phyloP scores from a whole-genome alignment of 2,888 invertebrate genomes.

The Drosophila imparisetae region DNA sequence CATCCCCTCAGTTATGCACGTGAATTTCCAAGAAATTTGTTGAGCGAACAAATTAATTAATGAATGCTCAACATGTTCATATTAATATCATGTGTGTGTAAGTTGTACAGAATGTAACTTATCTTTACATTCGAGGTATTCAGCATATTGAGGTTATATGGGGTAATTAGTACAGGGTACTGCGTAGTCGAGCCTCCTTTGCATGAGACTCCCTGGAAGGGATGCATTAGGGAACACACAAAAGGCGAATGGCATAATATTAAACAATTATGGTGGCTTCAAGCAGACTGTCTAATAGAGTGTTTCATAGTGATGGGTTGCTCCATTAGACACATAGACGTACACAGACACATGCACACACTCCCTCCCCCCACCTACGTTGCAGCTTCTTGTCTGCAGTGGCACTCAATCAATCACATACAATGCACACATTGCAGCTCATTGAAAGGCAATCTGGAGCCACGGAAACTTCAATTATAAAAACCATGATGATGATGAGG shows the following conservation, averaged over 20 bases:
- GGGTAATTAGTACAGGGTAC: background rate
- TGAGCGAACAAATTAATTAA: background rate
- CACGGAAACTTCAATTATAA: slow-evolving; percentile 23
- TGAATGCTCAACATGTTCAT: background rate
- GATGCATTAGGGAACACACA: background rate
- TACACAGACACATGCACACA: slow-evolving; percentile 6
- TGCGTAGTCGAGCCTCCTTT: background rate
- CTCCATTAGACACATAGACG: slow-evolving; percentile 29
- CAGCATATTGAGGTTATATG: background rate
- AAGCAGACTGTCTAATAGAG: slow-evolving; percentile 15
- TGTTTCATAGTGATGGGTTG: slow-evolving; percentile 21
- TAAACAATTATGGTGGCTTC: slow-evolving; percentile 3
- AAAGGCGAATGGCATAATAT: background rate
- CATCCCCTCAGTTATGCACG: background rate
- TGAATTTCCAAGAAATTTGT: background rate
- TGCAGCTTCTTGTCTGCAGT: slow-evolving; percentile 16
- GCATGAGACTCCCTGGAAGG: background rate
- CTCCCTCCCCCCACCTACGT: slow-evolving; percentile 10
- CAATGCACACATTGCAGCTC: slow-evolving; percentile 33
- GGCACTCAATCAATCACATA: slow-evolving; percentile 37
- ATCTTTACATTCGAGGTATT: background rate
- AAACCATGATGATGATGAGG: slow-evolving; percentile 53
- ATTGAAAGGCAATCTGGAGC: slow-evolving; percentile 43
- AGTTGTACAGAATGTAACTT: background rate
- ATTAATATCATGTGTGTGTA: background rate